phyloP scores from a whole-genome alignment of 2,888 invertebrate genomes.

The Acronicta psi region DNA sequence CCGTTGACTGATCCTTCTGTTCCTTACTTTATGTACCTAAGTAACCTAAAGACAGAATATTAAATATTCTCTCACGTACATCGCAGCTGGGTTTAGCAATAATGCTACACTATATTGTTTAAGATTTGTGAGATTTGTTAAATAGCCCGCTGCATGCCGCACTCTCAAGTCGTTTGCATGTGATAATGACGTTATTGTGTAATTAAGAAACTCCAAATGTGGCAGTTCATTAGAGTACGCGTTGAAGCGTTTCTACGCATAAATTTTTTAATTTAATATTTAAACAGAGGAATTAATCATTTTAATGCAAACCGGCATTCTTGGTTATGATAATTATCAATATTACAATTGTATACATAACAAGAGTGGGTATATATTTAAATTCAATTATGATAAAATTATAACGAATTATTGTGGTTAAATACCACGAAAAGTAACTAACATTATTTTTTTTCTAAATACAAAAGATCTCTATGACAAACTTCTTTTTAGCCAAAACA shows the following conservation, averaged over 20 bases:
- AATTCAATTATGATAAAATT: no score
- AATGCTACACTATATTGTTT: constrained; percentile 37
- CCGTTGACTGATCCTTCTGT: constrained; percentile 14
- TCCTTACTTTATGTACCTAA: background rate
- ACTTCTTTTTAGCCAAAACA: no score
- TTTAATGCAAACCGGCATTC: no score
- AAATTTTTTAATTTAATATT: background rate
- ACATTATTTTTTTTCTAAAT: no score
- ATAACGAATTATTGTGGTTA: no score
- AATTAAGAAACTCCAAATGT: constrained; percentile 6
- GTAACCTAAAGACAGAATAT: constrained; percentile 4
- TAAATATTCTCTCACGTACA: constrained; percentile 39
- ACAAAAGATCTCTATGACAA: no score
- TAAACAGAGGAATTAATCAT: no score
- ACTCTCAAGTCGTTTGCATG: constrained; percentile 2
- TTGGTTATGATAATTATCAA: no score
- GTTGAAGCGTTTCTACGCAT: background rate
- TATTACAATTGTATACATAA: no score
- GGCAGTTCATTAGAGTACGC: background rate
- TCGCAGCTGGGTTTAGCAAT: constrained; percentile 26
- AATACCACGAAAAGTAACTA: no score
- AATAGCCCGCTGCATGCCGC: no score
- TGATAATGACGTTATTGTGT: constrained; percentile 23
- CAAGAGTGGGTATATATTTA: no score
- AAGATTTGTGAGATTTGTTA: constrained; percentile 25